Base-by-base conservation (phyloP, 2,888 invertebrate genomes). In the Idaea dimidiata region DNA sequence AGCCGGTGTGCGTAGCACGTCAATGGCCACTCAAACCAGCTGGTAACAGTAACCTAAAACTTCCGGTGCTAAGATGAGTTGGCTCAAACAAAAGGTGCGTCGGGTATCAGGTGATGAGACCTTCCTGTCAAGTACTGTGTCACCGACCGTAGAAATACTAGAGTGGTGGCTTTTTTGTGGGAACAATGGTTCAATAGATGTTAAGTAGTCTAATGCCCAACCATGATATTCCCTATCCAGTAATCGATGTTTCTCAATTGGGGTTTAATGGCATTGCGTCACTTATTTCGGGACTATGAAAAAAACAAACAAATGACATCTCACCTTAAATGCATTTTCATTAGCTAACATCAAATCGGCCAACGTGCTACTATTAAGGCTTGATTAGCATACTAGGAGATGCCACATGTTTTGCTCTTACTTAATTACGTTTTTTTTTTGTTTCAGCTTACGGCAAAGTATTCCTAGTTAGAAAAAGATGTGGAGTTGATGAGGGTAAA, bases 391-490 rank as follows among this genome's bases (percentile, higher is more conserved):
- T n/a, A n/a, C n/a, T n/a, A n/a, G n/a, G n/a, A n/a, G n/a, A n/a
- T n/a, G n/a, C n/a, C n/a, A n/a, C n/a, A n/a, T n/a, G n/a, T n/a
- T n/a, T n/a, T n/a, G n/a, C n/a, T n/a, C n/a, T 60, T 66, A 16
- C 55, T 62, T 59, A 67, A 61, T 60, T 31, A 3, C 14, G 10
- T 60, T 63, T 69, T 74, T n/a, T 17, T 18, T 56, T 56, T 18
- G 56, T 56, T 17, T 18, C 94, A 98, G 98, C 98, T 61, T 98
- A 98, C 90, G 98, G 97, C 91, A 95, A 99, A 94, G 97, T 99
- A 82, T 99, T 98, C 93, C 94, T 99, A 85, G 99, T 99, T 71
- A 95, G 98, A 72, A 99, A 99, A 91, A 94, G 96, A 76, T 96
- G 96, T 64, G 99, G 97, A 58, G 90, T 94, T 65, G 99, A 99